These are phyloP conservation scores for Trogon surrucura DNA, from an alignment of 2,113 vertebrate genomes.

Conservation along the genomic window DNA sequence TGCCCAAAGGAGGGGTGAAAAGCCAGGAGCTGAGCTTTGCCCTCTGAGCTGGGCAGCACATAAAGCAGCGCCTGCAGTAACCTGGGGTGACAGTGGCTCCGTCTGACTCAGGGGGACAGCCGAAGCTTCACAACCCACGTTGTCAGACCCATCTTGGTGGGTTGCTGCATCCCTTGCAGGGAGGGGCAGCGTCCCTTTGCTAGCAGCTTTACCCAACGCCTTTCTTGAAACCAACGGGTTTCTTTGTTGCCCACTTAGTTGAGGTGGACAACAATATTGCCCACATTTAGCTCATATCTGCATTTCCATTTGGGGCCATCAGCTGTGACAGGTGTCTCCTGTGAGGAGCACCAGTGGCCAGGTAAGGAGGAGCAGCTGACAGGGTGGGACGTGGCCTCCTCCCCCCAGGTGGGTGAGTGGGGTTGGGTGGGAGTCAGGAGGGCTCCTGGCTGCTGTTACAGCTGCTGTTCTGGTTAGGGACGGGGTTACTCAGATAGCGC, in stretches of 20 bases:
- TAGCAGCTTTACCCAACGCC: neutral
- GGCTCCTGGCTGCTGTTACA: too few species aligned
- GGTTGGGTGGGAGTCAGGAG: neutral
- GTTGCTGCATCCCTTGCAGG: neutral
- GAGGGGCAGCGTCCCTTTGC: neutral
- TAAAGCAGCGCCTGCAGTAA: neutral
- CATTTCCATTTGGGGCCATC: neutral
- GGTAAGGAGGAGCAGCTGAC: accelerated
- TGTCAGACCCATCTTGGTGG: neutral
- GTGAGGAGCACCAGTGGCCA: neutral
- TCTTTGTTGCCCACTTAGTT: neutral
- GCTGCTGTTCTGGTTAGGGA: neutral
- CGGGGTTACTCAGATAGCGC: neutral
- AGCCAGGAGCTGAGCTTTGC: neutral
- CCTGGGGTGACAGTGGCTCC: neutral
- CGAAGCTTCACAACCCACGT: neutral
- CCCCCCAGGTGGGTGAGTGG: neutral
- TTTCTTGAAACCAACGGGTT: neutral
- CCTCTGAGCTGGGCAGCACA: neutral
- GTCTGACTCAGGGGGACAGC: neutral
- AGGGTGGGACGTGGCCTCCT: accelerated
- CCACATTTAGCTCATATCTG: neutral
- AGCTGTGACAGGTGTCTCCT: accelerated
- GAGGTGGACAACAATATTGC: neutral
- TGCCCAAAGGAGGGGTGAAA: neutral